phyloP scores from a whole-genome alignment of 2,797 vertebrate genomes.

The Crotalus adamanteus region DNA sequence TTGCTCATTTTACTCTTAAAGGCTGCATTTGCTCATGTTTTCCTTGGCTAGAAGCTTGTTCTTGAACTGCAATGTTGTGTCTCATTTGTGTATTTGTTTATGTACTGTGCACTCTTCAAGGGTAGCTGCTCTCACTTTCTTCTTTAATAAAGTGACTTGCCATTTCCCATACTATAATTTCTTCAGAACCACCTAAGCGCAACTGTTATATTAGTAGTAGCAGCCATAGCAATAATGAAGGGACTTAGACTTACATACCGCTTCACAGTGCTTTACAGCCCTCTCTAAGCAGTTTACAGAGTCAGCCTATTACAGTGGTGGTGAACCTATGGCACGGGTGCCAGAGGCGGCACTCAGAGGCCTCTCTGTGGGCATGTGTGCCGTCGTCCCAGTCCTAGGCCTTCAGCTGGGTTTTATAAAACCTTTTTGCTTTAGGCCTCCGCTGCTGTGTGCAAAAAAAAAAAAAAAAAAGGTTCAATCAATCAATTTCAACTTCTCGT shows the following conservation, averaged over 20 bases:
- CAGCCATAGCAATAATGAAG: neutral
- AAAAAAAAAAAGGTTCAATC: too few species aligned
- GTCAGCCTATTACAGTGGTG: neutral
- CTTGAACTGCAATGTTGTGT: conserved; percentile 59
- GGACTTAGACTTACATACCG: neutral
- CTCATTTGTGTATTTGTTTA: conserved; percentile 60
- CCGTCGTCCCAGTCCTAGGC: too few species aligned
- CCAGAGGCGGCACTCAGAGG: too few species aligned
- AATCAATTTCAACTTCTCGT: too few species aligned
- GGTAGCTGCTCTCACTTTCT: conserved; percentile 48
- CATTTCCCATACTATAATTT: conserved; percentile 34
- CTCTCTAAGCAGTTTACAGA: neutral
- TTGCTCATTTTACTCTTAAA: conserved; percentile 64
- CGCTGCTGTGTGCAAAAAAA: too few species aligned
- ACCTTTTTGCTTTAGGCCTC: too few species aligned
- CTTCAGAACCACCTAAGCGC: neutral
- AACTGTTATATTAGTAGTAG: neutral
- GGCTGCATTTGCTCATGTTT: conserved; percentile 55
- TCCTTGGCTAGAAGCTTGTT: conserved; percentile 56
- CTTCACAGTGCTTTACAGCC: neutral
- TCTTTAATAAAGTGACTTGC: conserved; percentile 51
- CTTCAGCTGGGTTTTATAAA: too few species aligned
- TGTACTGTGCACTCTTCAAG: neutral
- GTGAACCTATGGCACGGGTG: too few species aligned
- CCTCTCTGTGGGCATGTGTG: too few species aligned